Base-by-base conservation (phyloP, 2,113 vertebrate genomes). In the Ptilorrhoa leucosticta region DNA sequence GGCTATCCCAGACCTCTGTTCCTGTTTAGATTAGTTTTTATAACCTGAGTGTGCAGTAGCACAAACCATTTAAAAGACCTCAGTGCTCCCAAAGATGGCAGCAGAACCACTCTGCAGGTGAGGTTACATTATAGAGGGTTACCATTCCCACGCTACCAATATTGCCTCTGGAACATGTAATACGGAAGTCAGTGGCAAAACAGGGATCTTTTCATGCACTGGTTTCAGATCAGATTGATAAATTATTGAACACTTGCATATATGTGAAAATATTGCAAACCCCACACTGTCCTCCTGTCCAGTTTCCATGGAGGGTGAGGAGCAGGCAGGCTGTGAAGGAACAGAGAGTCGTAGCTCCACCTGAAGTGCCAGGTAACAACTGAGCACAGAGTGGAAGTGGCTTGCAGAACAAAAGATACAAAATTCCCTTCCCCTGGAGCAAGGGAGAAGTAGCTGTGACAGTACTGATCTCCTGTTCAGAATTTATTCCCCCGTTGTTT, bases 401-500 rank as follows among this genome's bases (percentile, higher is more conserved):
- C 33, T 47, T 70, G 64, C 71, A 75, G 71, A 81, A 40, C 20
- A 87, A 48, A 83, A 68, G 51, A 45, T 7, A n/a, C 0, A 13
- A 40, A 64, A 75, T 76, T 72, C 54, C 30, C 45, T 44, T 75
- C 23, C 30, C 50, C 30, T 12, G 20, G 51, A 93, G 61, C n/a
- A 15, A 39, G 37, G n/a, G 44, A 82, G 83, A 90, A 90, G 88
- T 48, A 64, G 79, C 77, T 90, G 61, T 26, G 56, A 78, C 51
- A 51, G 48, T 64, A 80, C 53, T 90, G 79, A 90, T 88, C 85
- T 93, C 44, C 50, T 16, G 2, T 18, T 75, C 57, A 40, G 61
- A 82, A 84, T 90, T 78, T 77, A 81, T 83, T 92, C 71, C 69
- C 68, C 44, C 6, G 4, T 56, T 88, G 47, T 71, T 88, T 30